phyloP scores from a whole-genome alignment of 2,113 vertebrate species.

The Oryzias melastigma region DNA sequence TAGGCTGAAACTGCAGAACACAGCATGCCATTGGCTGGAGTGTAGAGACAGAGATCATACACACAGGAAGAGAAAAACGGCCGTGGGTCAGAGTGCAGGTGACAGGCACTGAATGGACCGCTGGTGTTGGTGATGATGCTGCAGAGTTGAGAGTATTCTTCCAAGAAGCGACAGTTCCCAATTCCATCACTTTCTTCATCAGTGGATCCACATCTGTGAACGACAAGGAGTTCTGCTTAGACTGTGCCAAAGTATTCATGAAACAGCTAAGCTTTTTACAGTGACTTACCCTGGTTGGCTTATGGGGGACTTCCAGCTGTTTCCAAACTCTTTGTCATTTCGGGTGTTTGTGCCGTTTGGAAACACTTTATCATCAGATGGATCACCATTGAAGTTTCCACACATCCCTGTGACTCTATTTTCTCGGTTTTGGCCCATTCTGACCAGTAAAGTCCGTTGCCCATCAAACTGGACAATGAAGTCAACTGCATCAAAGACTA shows the following conservation, averaged over 20 bases:
- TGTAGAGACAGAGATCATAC: constrained; percentile 63
- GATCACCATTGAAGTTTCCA: constrained; percentile 67
- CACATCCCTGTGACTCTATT: constrained; percentile 65
- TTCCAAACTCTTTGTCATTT: constrained; percentile 66
- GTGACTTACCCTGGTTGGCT: constrained; percentile 57
- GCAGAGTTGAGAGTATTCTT: constrained; percentile 59
- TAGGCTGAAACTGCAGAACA: constrained; percentile 61
- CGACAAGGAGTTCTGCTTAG: no score
- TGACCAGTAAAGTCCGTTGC: constrained; percentile 49
- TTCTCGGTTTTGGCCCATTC: constrained; percentile 16
- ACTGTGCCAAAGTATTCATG: background rate
- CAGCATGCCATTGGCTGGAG: constrained; percentile 49
- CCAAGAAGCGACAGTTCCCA: constrained; percentile 13
- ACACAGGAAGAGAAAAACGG: constrained; percentile 51
- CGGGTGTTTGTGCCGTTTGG: constrained; percentile 56
- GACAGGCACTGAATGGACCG: constrained; percentile 54
- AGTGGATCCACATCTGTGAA: constrained; percentile 46
- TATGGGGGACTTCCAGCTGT: constrained; percentile 63
- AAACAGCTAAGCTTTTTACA: background rate
- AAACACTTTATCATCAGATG: constrained; percentile 66
- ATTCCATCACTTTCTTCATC: constrained; percentile 5
- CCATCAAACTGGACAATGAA: constrained; percentile 65
- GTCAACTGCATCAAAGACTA: constrained; percentile 43
- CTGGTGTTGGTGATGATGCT: constrained; percentile 58
- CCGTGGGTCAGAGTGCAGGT: constrained; percentile 27